Base-by-base conservation (phyloP, 2,888 invertebrate genomes). In the Thecocarcelia acutangulata region DNA sequence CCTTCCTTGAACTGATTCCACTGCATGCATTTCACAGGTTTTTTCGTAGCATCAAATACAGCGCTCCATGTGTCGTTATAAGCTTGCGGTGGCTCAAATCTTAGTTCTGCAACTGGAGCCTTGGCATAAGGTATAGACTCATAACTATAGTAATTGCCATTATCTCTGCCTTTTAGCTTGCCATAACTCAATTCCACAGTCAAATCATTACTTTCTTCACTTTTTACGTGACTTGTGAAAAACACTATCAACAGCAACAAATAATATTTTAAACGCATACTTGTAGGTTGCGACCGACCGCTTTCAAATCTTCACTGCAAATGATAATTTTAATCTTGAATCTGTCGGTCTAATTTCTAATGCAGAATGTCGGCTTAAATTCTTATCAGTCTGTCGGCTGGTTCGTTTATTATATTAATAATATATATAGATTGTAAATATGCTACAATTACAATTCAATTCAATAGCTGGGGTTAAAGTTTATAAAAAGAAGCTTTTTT, bases 41-140 rank as follows among this genome's bases (percentile, higher is more conserved):
- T 21, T 3, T 46, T 59, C 1, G 93, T 93, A 3, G 95, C 96
- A 75, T 87, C 82, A 42, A 74, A 82, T 6, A 84, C 59, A 8
- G 69, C 84, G 3, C 24, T 15, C 86, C 87, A 87, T 69, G 28
- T 74, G 1, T 42, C 12, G 0, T 52, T 17, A 33, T 81, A 84
- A 11, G 69, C 84, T 21, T 75, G 80, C 9, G 87, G 85, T 77
- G 86, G 86, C 89, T 92, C 91, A 88, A 94, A 94, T 86, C 94
- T 90, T 77, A 91, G 90, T 84, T 93, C 92, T 58, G 93, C 93
- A 21, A 93, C 87, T 0, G 94, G 94, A n/a, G 94, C 93, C 66
- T 92, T 88, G 0, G 94, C 94, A 85, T 94, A 94, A 0, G 94
- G 94, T 37, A 94, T 90, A 0, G 94, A 94, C 84, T 93, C 91